Percentiles rank a stretch among this genome's conserved stretches.
Conservation (phyloP, 2,113 vertebrate genomes). For the Gallinago paraguaiae region DNA sequence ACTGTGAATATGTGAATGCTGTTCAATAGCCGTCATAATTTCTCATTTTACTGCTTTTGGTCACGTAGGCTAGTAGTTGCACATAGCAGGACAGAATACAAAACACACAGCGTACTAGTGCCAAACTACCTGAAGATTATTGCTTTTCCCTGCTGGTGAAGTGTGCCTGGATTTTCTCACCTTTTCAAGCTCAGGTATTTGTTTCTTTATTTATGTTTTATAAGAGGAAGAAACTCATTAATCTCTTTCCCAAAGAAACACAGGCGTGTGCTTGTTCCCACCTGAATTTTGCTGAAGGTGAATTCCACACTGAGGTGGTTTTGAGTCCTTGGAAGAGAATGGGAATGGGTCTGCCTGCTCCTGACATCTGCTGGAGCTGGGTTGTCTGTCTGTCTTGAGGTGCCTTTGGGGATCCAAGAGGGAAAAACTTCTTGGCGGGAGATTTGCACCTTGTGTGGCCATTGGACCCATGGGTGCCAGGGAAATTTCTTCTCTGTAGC, state of each 20-base stretch:
- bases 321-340: not conserved
- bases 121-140: not conserved
- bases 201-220: conserved; percentile 13
- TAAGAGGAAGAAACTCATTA: conserved; percentile 33
- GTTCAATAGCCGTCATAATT: conserved; percentile 55
- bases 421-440: not conserved
- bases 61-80: not conserved
- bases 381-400: not conserved
- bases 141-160: not conserved
- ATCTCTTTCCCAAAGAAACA: not conserved
- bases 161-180: not conserved
- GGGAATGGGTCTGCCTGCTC: not conserved
- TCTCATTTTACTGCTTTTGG: conserved; percentile 52
- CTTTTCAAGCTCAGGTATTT: not conserved
- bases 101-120: fast-evolving
- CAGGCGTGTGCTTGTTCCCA: not conserved
- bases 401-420: not conserved
- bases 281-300: conserved; percentile 12
- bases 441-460: not conserved
- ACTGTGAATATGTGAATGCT: conserved; percentile 27
- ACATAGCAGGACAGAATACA: not conserved
- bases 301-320: not conserved
- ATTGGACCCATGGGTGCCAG: fast-evolving
- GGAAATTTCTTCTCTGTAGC: not conserved
- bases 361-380: not conserved